Base-by-base conservation (phyloP, 2,888 invertebrate genomes). In the Melipona beecheii region DNA sequence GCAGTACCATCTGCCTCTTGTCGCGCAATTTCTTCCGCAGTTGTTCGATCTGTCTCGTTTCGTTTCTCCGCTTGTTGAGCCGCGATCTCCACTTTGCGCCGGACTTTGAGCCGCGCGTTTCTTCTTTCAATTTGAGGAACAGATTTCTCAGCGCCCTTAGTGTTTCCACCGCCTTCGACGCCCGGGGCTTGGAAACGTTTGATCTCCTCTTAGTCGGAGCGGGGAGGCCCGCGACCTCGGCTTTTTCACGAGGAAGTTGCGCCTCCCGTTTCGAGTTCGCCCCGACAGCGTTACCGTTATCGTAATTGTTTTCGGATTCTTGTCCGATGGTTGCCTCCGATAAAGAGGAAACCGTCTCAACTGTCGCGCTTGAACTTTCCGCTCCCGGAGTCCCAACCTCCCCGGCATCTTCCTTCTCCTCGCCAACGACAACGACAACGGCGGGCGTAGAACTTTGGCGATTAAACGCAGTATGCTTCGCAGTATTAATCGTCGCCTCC, bases 1-100 rank as follows among this genome's bases (percentile, higher is more conserved):
- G 79, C 21, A 91, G 36, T 5, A 90, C 76, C 50, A 86, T 88
- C 0, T 88, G 87, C 19, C 86, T 85, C 64, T 86, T 91, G 0
- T 78, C 83, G 2, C 84, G 83, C 19, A 92, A 43, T 31, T 87
- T 91, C 2, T 86, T 77, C 21, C 84, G 90, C 13, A 92, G 43
- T 24, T 81, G 89, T 15, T 87, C 81, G 21, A 90, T 50, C 73
- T 89, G 90, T 9, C 90, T 87, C 0, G 69, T 58, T 3, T 88
- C 87, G 62, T 79, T 87, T 27, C 31, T 88, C 54, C 86, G 43
- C 43, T 11, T 11, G 84, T n/a, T 76, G 75, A 6, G 87, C 84
- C 2, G 1, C 77, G 80, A 24, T 72, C 27, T 31, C 4, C 24
- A 6, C 17, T 15, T 81, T 0, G 11, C n/a, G 2, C 4, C n/a